phyloP scores from a whole-genome alignment of 2,888 invertebrate genomes.

The Andrena bucephala region DNA sequence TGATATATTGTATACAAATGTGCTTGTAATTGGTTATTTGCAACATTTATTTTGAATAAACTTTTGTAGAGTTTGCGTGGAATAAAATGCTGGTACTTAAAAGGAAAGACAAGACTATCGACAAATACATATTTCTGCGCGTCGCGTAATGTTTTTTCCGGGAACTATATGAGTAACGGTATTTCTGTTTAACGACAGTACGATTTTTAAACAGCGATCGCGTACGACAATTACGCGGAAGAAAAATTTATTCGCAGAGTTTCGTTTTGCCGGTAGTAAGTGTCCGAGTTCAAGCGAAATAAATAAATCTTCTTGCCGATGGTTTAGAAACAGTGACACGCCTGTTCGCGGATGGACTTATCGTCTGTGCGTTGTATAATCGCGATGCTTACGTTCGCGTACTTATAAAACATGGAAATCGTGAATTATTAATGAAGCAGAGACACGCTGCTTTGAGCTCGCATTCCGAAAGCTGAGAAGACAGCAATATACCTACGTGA shows the following conservation, averaged over 20 bases:
- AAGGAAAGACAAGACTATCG: neutral
- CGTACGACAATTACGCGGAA: slow-evolving; percentile 22
- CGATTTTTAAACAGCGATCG: slow-evolving; percentile 10
- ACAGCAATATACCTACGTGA: neutral
- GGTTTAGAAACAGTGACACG: too few species aligned
- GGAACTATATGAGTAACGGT: neutral
- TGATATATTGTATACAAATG: slow-evolving; percentile 9
- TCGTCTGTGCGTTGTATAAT: too few species aligned
- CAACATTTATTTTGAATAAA: slow-evolving; percentile 23
- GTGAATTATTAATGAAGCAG: too few species aligned
- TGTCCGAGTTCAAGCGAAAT: too few species aligned
- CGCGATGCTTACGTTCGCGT: too few species aligned
- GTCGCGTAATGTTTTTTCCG: neutral
- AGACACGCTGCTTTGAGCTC: too few species aligned
- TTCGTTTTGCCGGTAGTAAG: neutral
- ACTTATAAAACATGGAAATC: too few species aligned
- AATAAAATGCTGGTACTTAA: slow-evolving; percentile 14
- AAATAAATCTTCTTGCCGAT: too few species aligned
- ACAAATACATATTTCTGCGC: neutral
- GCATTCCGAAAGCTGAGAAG: neutral
- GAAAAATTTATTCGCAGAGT: neutral
- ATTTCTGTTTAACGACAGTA: neutral
- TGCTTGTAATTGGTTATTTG: neutral
- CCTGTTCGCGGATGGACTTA: too few species aligned
- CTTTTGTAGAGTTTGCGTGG: slow-evolving; percentile 24